Base-by-base conservation (phyloP, 2,797 vertebrate species). In the Anabacerthia variegaticeps region DNA sequence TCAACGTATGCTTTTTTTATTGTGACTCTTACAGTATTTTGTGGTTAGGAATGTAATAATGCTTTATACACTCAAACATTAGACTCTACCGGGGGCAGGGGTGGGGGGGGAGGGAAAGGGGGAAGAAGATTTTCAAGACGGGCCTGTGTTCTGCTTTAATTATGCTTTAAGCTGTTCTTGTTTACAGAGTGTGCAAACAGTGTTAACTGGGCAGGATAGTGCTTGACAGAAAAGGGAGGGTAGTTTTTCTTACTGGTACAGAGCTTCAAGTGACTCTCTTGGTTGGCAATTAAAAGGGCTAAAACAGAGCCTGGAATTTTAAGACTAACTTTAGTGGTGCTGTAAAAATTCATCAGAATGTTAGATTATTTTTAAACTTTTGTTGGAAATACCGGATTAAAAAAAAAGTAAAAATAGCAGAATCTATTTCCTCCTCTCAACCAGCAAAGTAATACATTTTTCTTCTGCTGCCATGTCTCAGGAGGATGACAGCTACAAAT, bases 171-270 rank as follows among this genome's bases (percentile, higher is more conserved):
- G 86, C 95, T 97, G 87, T 96, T 96, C 95, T 97, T 97, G 97
- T 98, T 98, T 98, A 98, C 96, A 96, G 94, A 95, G 93, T 93
- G 92, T 95, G 92, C 89, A 95, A 96, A 93, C 94, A 97, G 96
- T 97, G 95, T 98, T 97, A 96, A 72, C 72, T 90, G 91, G 88
- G 91, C 82, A 95, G 91, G 95, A 91, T 92, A 89, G 72, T 81
- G 92, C 76, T 92, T 92, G 88, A 92, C 6, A 5, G 92, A 81
- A 92, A 88, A 90, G 92, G 84, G 83, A 91, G 88, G 81, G 83
- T 91, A 68, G 85, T 92, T 94, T 93, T 96, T 93, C 84, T 96
- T 96, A 96, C 72, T 95, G 95, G 95, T 97, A 97, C 76, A 95
- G 84, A 93, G 83, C 92, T 96, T 91, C 82, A 92, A 95, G 91